A percentile compares a stretch with the other conserved stretches of the same genome.
phyloP scores from a whole-genome alignment of 2,113 vertebrate species.

The Cyprinus carpio region DNA sequence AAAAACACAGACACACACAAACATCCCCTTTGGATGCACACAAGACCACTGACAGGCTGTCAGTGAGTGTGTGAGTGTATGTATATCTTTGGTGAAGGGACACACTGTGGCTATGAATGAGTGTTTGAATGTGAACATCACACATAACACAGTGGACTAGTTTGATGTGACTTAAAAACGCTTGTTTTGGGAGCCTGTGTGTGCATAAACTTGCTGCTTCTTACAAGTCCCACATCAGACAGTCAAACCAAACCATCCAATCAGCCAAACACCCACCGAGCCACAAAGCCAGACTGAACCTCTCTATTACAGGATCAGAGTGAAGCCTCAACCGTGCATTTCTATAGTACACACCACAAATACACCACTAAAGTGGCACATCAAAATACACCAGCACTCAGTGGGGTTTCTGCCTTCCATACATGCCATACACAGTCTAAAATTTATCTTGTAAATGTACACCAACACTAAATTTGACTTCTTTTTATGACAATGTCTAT shows the following conservation, averaged over 20 bases:
- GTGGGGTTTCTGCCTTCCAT: constrained; percentile 7
- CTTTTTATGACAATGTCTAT: constrained; percentile 5
- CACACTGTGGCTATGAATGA: neutral
- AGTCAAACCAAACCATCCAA: constrained; percentile 27
- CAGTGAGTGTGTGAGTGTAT: constrained; percentile 3
- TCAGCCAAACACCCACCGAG: neutral
- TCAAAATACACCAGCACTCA: neutral
- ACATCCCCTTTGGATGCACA: neutral
- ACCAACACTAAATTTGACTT: constrained; percentile 13
- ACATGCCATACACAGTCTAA: constrained; percentile 11
- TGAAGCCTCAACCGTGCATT: constrained; percentile 29
- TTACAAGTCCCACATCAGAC: constrained; percentile 27
- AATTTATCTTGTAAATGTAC: constrained; percentile 9
- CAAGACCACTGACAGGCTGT: constrained; percentile 23
- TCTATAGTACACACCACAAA: constrained; percentile 32
- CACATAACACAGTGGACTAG: neutral
- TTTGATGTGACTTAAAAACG: neutral
- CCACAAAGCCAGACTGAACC: constrained; percentile 30
- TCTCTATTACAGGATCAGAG: constrained; percentile 37
- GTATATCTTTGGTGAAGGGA: neutral
- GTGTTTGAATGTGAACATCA: neutral
- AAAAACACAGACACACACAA: constrained; percentile 10
- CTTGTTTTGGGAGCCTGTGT: neutral
- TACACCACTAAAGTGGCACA: constrained; percentile 16
- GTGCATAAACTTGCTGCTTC: neutral